Base-by-base conservation (phyloP, 2,888 invertebrate genomes). In the Ophioninae sp. region DNA sequence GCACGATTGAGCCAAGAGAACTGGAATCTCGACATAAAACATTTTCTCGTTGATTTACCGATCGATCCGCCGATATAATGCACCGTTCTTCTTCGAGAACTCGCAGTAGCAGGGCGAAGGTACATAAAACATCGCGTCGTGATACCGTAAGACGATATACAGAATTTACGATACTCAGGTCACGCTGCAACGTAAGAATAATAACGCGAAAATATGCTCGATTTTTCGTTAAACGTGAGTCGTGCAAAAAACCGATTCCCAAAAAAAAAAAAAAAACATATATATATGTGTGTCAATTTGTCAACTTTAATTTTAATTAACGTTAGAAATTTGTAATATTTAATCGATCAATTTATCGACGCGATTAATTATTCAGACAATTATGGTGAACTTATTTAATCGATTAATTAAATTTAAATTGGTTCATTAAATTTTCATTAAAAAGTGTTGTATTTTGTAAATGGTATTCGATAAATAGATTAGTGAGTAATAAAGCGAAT, bases 21-120 rank as follows among this genome's bases (percentile, higher is more conserved):
- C 7, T 20, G 39, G 13, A 79, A 73, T 30, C 44, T 8, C 57
- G 23, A 79, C 44, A 57, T 21, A 74, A 82, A 83, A 78, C 23
- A 78, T 78, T 73, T 81, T 74, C 68, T 37, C 70, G 69, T 37
- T 50, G 61, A 68, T 73, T 81, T 74, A 79, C 67, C 73, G 67
- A 70, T 79, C 64, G 72, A 72, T 73, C 67, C 72, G 20, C 13
- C 59, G 44, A 59, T 44, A 37, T 30, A 78, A 67, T 79, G 37
- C 79, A 84, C 81, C 84, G 84, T 84, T 84, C 57, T 79, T 73
- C 75, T 21, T 30, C 39, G 77, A 79, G 67, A 79, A 76, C 62
- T 57, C n/a, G 70, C 65, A 39, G 20, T 57, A 67, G 23, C 13
- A 39, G 21, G 67, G 13, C 10, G 59, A 8, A 65, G 21, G 64